Conservation (phyloP, 2,888 invertebrate genomes). For the Argyresthia albistria region DNA sequence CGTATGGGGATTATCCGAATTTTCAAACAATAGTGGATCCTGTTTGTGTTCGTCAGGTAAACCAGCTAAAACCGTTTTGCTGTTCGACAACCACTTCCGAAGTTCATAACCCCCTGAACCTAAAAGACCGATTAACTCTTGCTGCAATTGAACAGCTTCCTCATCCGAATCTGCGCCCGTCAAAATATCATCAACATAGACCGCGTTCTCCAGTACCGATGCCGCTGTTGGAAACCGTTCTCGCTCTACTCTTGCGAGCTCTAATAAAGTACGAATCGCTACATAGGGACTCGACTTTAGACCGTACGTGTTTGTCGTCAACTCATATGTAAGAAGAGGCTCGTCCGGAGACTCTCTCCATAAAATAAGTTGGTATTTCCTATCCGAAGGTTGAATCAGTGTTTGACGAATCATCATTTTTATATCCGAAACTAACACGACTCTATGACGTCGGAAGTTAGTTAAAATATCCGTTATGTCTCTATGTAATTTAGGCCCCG, state of each 20-base stretch:
- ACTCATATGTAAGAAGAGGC: constrained; percentile 2
- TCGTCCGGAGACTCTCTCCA: constrained; percentile 2
- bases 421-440: constrained; percentile 6
- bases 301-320: neutral
- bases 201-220: neutral
- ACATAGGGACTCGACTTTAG: neutral
- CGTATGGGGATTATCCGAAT: neutral
- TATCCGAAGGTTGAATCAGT: constrained; percentile 2
- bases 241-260: neutral
- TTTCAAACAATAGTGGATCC: neutral
- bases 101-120: neutral
- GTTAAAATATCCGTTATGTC: constrained; percentile 1
- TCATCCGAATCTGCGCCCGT: no score
- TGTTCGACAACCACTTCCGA: constrained; percentile 3
- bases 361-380: constrained; percentile 4
- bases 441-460: constrained; percentile 2
- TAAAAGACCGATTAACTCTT: neutral
- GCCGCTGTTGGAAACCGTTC: neutral
- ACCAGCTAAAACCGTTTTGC: neutral
- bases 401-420: constrained; percentile 8
- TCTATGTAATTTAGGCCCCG: constrained; percentile 4
- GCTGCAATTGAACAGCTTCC: no score
- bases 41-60: neutral
- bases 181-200: no score
- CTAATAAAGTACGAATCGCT: neutral